Conservation (phyloP, 2,113 vertebrate species). For the Entomyzon cyanotis region DNA sequence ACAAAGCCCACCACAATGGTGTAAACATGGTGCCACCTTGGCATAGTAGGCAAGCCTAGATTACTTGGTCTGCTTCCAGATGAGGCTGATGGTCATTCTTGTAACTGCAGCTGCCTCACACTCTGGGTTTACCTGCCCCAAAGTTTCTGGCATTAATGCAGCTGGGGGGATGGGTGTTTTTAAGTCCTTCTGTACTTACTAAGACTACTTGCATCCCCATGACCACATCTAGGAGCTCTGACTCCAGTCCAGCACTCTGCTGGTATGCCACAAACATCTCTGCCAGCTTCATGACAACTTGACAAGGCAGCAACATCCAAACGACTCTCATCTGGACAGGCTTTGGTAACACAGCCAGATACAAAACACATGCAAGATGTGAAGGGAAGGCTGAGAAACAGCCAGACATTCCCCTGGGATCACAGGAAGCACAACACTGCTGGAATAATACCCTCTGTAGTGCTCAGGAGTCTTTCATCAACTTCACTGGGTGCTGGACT, state of each 20-base stretch:
- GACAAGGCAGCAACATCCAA: not conserved
- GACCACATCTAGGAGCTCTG: not conserved
- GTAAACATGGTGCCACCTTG: rapidly evolving
- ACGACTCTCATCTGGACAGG: not conserved
- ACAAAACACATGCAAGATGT: slow-evolving; percentile 4
- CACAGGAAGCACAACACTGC: not conserved
- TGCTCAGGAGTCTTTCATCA: not conserved
- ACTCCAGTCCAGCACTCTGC: not conserved
- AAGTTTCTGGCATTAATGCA: not conserved
- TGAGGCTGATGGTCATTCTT: not conserved
- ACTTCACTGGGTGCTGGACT: not conserved
- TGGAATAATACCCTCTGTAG: not conserved
- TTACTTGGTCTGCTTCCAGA: not conserved
- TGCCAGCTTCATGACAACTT: not conserved
- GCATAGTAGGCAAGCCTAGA: not conserved
- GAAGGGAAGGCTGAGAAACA: not conserved
- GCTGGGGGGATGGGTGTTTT: not conserved
- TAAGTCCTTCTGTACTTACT: not conserved
- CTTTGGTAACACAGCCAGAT: not conserved
- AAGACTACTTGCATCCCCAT: not conserved
- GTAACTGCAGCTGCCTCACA: not conserved
- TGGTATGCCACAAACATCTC: not conserved
- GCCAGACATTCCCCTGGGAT: not conserved
- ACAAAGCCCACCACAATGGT: not conserved
- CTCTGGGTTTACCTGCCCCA: not conserved